Conservation (phyloP, 2,888 invertebrate genomes). For the Encarsia formosa region DNA sequence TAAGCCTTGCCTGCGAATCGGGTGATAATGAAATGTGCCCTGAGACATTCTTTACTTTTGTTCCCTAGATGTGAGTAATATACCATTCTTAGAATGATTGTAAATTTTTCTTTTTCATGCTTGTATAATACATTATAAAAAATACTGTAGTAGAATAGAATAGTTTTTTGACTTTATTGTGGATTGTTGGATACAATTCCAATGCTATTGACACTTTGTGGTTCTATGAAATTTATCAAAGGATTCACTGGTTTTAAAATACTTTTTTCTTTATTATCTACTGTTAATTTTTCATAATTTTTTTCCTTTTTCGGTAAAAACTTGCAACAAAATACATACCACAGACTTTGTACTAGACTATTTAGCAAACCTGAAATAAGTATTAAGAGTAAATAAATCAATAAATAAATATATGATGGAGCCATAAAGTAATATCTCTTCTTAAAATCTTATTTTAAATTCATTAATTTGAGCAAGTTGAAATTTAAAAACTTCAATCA, state of each 20-base stretch:
- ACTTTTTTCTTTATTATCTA: neutral
- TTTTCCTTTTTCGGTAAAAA: conserved; percentile 30
- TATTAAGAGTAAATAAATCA: neutral
- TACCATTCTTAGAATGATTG: too few relatives aligned
- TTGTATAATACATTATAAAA: conserved; percentile 2
- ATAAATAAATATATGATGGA: conserved; percentile 1
- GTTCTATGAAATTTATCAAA: conserved; percentile 12
- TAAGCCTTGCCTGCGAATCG: too few relatives aligned
- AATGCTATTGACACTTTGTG: conserved; percentile 4
- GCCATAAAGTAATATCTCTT: neutral
- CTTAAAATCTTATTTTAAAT: neutral
- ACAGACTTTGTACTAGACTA: conserved; percentile 40
- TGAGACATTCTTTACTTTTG: too few relatives aligned
- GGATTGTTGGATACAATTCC: neutral
- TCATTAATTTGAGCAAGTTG: neutral
- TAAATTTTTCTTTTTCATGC: too few relatives aligned
- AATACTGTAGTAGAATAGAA: neutral
- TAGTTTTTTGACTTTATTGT: neutral
- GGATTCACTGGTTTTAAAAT: conserved; percentile 9
- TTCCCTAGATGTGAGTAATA: too few relatives aligned
- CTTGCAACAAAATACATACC: conserved; percentile 39
- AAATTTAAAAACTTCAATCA: neutral
- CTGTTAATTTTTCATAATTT: conserved; percentile 20
- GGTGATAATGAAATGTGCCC: too few relatives aligned
- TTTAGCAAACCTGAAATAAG: conserved; percentile 39